Conservation (phyloP, 2,888 invertebrate species). For the Drosophila barbarae region DNA sequence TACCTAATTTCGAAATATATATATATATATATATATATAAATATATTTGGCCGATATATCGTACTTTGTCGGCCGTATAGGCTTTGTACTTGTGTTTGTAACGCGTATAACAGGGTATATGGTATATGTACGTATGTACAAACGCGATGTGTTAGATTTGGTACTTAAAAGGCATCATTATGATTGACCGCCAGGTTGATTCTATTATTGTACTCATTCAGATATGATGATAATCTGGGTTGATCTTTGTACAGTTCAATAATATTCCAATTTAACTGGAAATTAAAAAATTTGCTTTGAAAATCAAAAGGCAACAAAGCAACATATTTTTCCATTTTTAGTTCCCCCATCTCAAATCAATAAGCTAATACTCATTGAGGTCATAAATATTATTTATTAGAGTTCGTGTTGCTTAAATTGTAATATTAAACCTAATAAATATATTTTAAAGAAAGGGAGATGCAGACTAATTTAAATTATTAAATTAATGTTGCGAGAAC, state of each 20-base stretch:
- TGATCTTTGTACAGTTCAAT: too few species aligned
- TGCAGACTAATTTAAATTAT: too few species aligned
- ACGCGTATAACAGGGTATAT: slow-evolving; percentile 1
- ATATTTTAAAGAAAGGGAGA: background rate
- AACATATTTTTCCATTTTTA: background rate
- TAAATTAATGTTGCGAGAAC: too few species aligned
- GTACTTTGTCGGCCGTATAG: slow-evolving; percentile 18
- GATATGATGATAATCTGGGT: background rate
- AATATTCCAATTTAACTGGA: too few species aligned
- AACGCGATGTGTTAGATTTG: slow-evolving; percentile 7
- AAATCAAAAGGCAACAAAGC: too few species aligned
- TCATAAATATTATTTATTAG: background rate
- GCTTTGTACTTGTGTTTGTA: slow-evolving; percentile 25
- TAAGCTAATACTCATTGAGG: background rate
- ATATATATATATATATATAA: slow-evolving; percentile 29
- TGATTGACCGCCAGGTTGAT: slow-evolving; percentile 6
- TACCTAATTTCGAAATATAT: slow-evolving; percentile 37
- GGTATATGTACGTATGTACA: background rate
- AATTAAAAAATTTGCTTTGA: too few species aligned
- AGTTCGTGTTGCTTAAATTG: background rate
- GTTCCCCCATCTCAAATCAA: background rate
- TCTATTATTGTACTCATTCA: slow-evolving; percentile 2
- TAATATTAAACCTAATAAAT: background rate
- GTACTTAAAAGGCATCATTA: slow-evolving; percentile 14
- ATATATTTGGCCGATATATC: slow-evolving; percentile 38